Conservation (phyloP, 2,888 invertebrate species). For the Cataglyphis cursor region DNA sequence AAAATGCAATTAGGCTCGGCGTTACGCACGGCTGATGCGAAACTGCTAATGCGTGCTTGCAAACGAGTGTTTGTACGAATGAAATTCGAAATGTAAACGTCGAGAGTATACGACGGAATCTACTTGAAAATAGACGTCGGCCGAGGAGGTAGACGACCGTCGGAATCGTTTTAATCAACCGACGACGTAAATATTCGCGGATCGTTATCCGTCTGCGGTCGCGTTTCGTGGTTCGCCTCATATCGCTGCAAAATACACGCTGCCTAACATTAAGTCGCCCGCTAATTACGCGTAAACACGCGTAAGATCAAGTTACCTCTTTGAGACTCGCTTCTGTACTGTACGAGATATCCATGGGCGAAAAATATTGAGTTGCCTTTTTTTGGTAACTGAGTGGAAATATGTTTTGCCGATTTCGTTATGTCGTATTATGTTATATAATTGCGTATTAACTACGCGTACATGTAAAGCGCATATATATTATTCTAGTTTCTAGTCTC, state of each 20-base stretch:
- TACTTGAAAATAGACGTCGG: conserved; percentile 72
- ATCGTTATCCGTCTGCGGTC: conserved; percentile 47
- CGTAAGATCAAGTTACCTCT: conserved; percentile 32
- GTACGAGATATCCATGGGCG: background rate
- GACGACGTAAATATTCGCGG: conserved; percentile 46
- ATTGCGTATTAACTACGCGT: background rate
- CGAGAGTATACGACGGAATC: conserved; percentile 60
- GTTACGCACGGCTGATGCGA: conserved; percentile 74
- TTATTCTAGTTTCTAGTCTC: no score
- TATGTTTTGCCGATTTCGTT: background rate
- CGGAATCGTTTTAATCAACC: conserved; percentile 53
- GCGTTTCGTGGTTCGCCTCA: conserved; percentile 32
- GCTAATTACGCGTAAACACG: conserved; percentile 40
- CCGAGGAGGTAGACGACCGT: conserved; percentile 70
- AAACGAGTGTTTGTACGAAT: conserved; percentile 57
- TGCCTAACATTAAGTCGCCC: conserved; percentile 10
- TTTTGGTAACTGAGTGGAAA: background rate
- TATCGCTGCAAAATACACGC: conserved; percentile 2
- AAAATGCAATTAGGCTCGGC: conserved; percentile 73
- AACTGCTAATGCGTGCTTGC: conserved; percentile 55
- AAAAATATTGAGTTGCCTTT: background rate
- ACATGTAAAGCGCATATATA: background rate
- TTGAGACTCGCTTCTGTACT: conserved; percentile 6
- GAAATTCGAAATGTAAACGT: conserved; percentile 71
- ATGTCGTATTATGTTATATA: background rate